Conservation (phyloP, 2,797 vertebrate species). For the Sebastes itinus region DNA sequence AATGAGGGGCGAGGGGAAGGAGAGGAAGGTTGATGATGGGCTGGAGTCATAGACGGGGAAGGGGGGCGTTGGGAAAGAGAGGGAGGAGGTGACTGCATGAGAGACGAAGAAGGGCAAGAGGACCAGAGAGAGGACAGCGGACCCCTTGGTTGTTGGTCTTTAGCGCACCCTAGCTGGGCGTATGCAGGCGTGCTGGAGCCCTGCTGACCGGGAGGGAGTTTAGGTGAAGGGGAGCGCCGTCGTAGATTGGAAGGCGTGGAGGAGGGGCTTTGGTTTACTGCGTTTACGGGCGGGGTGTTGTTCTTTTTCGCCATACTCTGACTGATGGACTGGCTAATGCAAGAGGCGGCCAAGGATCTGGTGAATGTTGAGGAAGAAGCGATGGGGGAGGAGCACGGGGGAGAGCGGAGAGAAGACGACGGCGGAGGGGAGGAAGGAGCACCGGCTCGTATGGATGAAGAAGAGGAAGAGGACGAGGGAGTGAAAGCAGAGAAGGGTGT, state of each 20-base stretch:
- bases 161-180: constrained; percentile 11
- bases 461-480: constrained; percentile 22
- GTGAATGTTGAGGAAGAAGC: constrained; percentile 76
- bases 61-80: constrained; percentile 19
- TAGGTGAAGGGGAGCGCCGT: constrained; percentile 72
- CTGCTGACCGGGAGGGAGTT: constrained; percentile 13
- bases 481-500: background rate
- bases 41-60: constrained; percentile 34
- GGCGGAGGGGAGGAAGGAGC: constrained; percentile 30
- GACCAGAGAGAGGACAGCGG: constrained; percentile 46
- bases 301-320: constrained; percentile 83
- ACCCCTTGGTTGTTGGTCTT: constrained; percentile 49
- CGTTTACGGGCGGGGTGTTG: background rate
- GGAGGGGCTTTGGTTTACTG: constrained; percentile 5
- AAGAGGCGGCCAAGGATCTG: constrained; percentile 86
- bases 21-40: constrained; percentile 24
- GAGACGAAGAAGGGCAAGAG: constrained; percentile 27
- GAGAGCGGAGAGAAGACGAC: constrained; percentile 9
- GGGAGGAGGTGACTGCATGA: constrained; percentile 16
- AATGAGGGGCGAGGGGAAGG: constrained; percentile 39
- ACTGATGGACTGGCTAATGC: constrained; percentile 88
- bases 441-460: constrained; percentile 29
- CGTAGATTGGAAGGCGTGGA: constrained; percentile 36
- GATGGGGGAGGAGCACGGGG: constrained; percentile 34
- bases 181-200: background rate